A percentile compares a stretch with the other conserved stretches of the same genome.
Conservation (phyloP, 2,797 vertebrate genomes). For the Cynodonichthys magdalenae region DNA sequence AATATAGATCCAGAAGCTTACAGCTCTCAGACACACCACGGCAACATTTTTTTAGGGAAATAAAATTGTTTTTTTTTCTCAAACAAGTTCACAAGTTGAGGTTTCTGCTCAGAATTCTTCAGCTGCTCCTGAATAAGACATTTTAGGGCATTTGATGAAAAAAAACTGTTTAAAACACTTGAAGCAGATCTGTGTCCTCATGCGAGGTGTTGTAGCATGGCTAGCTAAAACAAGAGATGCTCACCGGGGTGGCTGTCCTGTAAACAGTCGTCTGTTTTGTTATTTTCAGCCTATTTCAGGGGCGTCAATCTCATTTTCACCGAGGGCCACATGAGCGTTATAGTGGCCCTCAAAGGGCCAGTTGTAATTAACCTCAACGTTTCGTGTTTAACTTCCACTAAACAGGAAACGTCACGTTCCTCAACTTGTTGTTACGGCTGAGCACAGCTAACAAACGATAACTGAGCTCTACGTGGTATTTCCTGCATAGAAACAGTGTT, state of each 20-base stretch:
- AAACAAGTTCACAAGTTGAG: background rate
- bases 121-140: background rate
- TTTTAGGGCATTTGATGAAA: background rate
- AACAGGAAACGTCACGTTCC: no score
- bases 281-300: background rate
- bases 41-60: background rate
- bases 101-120: background rate
- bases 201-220: conserved; percentile 39
- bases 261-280: background rate
- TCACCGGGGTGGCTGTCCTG: conserved; percentile 1
- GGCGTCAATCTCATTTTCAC: background rate
- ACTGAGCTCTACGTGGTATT: no score
- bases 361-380: no score
- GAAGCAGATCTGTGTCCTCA: background rate
- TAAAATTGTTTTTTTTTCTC: no score
- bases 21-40: background rate
- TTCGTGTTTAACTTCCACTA: no score
- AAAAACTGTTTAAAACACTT: background rate
- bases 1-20: conserved; percentile 30
- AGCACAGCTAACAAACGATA: no score
- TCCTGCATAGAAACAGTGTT: no score
- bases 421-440: no score
- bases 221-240: conserved; percentile 50
- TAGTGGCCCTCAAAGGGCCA: no score
- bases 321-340: no score